phyloP scores from a whole-genome alignment of 1,140 invertebrate genomes.

The Drosophila busckii region DNA sequence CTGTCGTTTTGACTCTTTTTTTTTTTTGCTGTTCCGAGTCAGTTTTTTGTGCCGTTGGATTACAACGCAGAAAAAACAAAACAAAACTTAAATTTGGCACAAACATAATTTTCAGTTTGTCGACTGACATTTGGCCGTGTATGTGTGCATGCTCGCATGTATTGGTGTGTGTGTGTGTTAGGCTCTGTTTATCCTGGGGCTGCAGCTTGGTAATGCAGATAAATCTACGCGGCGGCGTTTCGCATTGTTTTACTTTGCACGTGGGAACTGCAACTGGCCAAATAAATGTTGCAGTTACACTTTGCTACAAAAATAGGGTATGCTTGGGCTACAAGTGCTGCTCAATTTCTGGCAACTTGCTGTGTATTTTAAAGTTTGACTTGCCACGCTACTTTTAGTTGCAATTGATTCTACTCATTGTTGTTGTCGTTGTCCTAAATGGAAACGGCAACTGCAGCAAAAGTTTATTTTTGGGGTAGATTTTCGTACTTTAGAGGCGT shows the following conservation, averaged over 20 bases:
- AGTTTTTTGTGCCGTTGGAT: slow-evolving; percentile 38
- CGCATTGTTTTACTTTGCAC: slow-evolving; percentile 68
- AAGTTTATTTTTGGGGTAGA: slow-evolving; percentile 41
- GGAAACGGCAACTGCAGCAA: slow-evolving; percentile 55
- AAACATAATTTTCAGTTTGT: slow-evolving; percentile 75
- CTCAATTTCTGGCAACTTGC: too few species aligned
- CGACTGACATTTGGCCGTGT: slow-evolving; percentile 68
- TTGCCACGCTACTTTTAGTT: slow-evolving; percentile 15
- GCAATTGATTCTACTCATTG: slow-evolving; percentile 6
- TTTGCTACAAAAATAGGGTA: too few species aligned
- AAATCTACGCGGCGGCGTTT: slow-evolving; percentile 64
- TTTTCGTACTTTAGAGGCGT: slow-evolving; percentile 6
- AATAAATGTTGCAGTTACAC: slow-evolving; percentile 40
- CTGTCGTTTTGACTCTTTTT: slow-evolving; percentile 63
- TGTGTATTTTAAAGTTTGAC: slow-evolving; percentile 67
- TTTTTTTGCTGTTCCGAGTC: slow-evolving; percentile 12
- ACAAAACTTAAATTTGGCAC: slow-evolving; percentile 64
- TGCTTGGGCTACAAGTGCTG: too few species aligned
- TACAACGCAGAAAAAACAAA: slow-evolving; percentile 31
- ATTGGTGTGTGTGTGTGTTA: slow-evolving; percentile 20
- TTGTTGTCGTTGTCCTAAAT: slow-evolving; percentile 47
- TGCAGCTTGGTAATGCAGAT: slow-evolving; percentile 57
- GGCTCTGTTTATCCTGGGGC: slow-evolving; percentile 38
- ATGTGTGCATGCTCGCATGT: slow-evolving; percentile 1
- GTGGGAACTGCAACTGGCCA: slow-evolving; percentile 46